Conservation (phyloP, 1,140 invertebrate species). For the Orchestia grillus region DNA sequence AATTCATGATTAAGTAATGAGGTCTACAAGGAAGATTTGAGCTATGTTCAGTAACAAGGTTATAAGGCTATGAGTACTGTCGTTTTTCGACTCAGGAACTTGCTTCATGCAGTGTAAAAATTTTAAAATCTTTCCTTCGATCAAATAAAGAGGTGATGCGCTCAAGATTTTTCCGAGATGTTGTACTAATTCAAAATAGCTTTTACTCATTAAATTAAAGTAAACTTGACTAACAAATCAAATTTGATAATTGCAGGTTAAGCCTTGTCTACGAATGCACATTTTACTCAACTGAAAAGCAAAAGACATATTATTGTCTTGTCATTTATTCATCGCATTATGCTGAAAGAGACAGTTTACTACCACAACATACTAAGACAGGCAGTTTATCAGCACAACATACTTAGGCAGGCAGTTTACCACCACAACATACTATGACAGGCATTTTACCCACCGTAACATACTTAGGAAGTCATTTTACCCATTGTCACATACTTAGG, state of each 20-base stretch:
- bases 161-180: no score
- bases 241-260: not conserved
- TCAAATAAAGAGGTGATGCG: no score
- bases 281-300: not conserved
- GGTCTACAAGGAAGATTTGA: not conserved
- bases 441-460: no score
- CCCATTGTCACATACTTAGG: conserved; percentile 79
- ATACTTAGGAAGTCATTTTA: no score
- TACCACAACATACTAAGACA: not conserved
- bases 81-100: not conserved
- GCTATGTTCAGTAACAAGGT: not conserved
- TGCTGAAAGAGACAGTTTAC: no score
- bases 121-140: not conserved
- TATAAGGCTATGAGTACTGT: not conserved
- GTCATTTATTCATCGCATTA: no score
- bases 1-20: not conserved
- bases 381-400: no score
- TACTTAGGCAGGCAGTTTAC: not conserved
- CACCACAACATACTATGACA: no score
- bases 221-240: no score
- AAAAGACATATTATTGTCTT: no score
- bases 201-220: no score
- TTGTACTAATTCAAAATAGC: no score
- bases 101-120: not conserved
- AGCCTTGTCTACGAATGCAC: not conserved